These are phyloP conservation scores for Myiothlypis chrysogaster DNA, from an alignment of 2,797 vertebrate species.

Conservation along the genomic window DNA sequence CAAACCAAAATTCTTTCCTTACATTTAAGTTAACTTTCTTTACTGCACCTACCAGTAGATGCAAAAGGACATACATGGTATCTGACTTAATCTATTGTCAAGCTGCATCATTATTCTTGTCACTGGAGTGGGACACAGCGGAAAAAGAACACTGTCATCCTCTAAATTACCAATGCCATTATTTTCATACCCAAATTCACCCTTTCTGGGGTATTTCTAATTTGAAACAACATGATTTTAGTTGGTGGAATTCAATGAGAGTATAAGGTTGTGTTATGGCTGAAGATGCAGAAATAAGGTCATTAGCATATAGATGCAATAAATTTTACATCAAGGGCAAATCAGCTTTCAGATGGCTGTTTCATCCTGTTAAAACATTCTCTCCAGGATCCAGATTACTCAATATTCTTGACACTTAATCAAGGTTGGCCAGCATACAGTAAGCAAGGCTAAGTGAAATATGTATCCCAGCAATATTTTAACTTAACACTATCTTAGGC, in stretches of 20 bases:
- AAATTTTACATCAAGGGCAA: slow-evolving; percentile 55
- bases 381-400: slow-evolving; percentile 53
- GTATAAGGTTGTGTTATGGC: not conserved
- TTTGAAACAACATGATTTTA: not conserved
- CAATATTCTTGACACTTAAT: slow-evolving; percentile 68
- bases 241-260: not conserved
- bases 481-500: not conserved
- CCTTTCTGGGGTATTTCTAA: not conserved
- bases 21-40: not conserved
- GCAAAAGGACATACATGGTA: not conserved
- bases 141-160: not conserved
- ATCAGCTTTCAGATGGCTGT: slow-evolving; percentile 35
- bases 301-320: slow-evolving; percentile 53
- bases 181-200: not conserved
- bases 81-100: not conserved
- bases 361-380: slow-evolving; percentile 49
- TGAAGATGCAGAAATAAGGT: slow-evolving; percentile 26
- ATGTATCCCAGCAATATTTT: slow-evolving; percentile 56
- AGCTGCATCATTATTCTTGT: not conserved
- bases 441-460: slow-evolving; percentile 44
- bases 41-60: not conserved
- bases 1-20: not conserved
- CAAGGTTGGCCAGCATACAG: slow-evolving; percentile 49
- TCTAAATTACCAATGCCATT: not conserved
- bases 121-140: not conserved